Base-by-base conservation (phyloP, 2,888 invertebrate species). In the Harpalus rufipes region DNA sequence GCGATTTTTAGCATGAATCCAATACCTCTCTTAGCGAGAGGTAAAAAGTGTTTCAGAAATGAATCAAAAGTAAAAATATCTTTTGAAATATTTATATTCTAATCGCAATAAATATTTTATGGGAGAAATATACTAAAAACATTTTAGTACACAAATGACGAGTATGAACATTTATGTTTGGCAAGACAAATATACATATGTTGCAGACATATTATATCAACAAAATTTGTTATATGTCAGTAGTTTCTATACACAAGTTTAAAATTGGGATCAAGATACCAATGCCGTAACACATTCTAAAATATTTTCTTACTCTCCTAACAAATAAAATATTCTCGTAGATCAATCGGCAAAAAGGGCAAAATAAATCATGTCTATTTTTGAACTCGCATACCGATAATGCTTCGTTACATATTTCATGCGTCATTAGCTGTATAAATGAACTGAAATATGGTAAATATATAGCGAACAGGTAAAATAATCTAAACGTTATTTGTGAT, bases 161-260 rank as follows among this genome's bases (percentile, higher is more conserved):
- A 21, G n/a, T 82, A 82, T 68, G 82, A 41, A 68, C 58, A 72
- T 68, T 72, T 56, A 51, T 80, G 41, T 80, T 80, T 41, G 61
- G 41, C 1, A 25, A 63, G 39, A 80, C 61, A 80, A 80, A 80
- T 61, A 80, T 80, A 61, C 61, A 84, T 44, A 14, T 84, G 78
- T 63, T 65, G 78, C 65, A 78, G 78, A 78, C 84, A 32, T 56
- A 61, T 84, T 56, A 84, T 65, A 63, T 84, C 84, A 84, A 84
- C 78, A 84, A 65, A 51, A 84, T 84, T 78, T 84, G 84, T 84
- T 32, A 84, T 78, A 25, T 84, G 84, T 78, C 84, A 78, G 78
- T 58, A 25, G 25, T 18, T 58, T 83, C 72, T 74, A 74, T 74
- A 58, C 59, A 81, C 56, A 21, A 18, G 81, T 16, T 32, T 81